A percentile compares a stretch with the other conserved stretches of the same genome.
Evolutionary conservation across 2,113 vertebrate genomes (phyloP).

Genomic region (Zapus hudsonius): DNA sequence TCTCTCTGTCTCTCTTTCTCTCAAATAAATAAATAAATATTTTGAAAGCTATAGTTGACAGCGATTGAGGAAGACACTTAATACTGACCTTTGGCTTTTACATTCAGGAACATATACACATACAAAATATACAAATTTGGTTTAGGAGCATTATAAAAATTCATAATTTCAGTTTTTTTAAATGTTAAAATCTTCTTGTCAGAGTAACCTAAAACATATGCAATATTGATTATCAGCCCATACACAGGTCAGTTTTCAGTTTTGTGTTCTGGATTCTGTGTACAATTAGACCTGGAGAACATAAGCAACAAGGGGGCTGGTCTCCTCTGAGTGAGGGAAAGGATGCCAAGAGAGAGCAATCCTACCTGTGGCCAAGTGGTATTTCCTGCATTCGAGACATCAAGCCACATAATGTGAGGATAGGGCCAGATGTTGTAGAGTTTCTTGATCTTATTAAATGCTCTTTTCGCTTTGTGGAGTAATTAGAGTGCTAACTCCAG

Average conservation of each 20-base stretch:
- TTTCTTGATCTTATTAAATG: conserved; percentile 55
- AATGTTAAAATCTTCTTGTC: not conserved
- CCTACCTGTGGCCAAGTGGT: not conserved
- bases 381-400: conserved; percentile 31
- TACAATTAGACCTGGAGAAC: not conserved
- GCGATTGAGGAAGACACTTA: not conserved
- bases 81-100: not conserved
- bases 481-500: conserved; percentile 6
- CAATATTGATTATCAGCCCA: not conserved
- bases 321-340: not conserved
- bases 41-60: too few relatives aligned
- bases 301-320: not conserved
- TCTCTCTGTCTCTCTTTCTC: too few relatives aligned
- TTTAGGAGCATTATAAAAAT: not conserved
- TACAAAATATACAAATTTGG: not conserved
- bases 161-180: not conserved
- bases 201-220: not conserved
- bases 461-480: not conserved
- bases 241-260: not conserved
- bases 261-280: not conserved
- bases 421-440: not conserved
- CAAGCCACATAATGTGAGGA: conserved; percentile 30
- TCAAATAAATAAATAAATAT: too few relatives aligned
- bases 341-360: not conserved
- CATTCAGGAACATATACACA: too few relatives aligned